Conservation (phyloP, 2,888 invertebrate species). For the Stenoptilia bipunctidactyla region DNA sequence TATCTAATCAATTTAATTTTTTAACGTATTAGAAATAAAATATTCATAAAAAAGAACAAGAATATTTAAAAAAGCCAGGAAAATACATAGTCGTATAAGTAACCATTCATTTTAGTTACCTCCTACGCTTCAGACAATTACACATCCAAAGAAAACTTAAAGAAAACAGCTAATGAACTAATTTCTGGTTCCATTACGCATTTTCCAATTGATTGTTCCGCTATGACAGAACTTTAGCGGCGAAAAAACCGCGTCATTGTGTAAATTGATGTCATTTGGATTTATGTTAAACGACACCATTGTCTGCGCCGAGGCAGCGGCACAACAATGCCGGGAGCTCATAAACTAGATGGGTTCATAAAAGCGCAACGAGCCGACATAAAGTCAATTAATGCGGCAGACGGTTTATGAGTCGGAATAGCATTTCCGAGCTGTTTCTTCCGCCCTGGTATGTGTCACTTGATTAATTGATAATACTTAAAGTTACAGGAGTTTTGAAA, state of each 20-base stretch:
- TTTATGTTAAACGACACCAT: slow-evolving; percentile 16
- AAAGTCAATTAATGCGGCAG: slow-evolving; percentile 47
- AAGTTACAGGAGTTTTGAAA: too few species aligned
- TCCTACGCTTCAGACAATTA: too few species aligned
- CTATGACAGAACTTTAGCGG: slow-evolving; percentile 1
- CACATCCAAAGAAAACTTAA: too few species aligned
- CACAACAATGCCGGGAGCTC: slow-evolving; percentile 31
- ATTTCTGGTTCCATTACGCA: too few species aligned
- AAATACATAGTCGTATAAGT: too few species aligned
- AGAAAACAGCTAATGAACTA: too few species aligned
- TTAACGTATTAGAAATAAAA: too few species aligned
- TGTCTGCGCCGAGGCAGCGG: slow-evolving; percentile 24
- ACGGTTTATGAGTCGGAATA: slow-evolving; percentile 22
- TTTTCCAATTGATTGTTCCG: slow-evolving; percentile 2
- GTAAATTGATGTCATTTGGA: slow-evolving; percentile 25
- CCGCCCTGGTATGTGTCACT: background rate
- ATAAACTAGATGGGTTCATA: slow-evolving; percentile 52
- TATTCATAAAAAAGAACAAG: too few species aligned
- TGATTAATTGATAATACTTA: too few species aligned
- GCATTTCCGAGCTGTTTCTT: background rate
- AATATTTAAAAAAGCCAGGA: too few species aligned
- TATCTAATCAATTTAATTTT: too few species aligned
- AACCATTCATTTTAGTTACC: too few species aligned
- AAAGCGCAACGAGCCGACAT: slow-evolving; percentile 39
- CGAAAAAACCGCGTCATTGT: slow-evolving; percentile 5